These are phyloP conservation scores for Drosophila gaucha DNA, from an alignment of 2,888 invertebrate genomes.

Conservation along the genomic window DNA sequence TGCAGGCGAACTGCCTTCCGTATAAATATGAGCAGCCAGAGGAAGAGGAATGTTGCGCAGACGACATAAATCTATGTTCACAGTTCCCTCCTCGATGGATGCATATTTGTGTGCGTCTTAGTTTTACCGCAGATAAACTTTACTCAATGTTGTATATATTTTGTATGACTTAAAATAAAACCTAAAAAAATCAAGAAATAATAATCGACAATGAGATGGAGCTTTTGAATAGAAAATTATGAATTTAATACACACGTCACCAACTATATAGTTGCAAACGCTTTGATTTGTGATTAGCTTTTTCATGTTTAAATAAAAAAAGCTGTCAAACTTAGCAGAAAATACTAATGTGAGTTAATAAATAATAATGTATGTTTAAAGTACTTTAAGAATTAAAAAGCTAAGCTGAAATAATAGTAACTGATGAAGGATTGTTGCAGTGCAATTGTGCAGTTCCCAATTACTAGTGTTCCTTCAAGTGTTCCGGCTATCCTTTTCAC, in stretches of 20 bases:
- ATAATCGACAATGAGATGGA: background rate
- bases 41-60: constrained; percentile 42
- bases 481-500: background rate
- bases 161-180: constrained; percentile 21
- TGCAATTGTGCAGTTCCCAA: background rate
- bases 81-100: constrained; percentile 13
- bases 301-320: background rate
- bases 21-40: constrained; percentile 11
- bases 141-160: constrained; percentile 20
- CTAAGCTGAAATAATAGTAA: background rate
- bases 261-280: no score
- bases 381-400: no score
- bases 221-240: no score
- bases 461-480: background rate
- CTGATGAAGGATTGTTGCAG: background rate
- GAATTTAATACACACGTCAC: background rate
- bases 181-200: background rate
- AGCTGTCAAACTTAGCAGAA: background rate
- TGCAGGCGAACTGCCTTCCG: constrained; percentile 46
- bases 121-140: constrained; percentile 20
- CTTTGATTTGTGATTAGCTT: background rate
- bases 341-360: no score
- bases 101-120: constrained; percentile 7
- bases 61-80: constrained; percentile 67
- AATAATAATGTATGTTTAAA: no score